Conservation (phyloP, 2,113 vertebrate species). For the Pangasianodon hypophthalmus region DNA sequence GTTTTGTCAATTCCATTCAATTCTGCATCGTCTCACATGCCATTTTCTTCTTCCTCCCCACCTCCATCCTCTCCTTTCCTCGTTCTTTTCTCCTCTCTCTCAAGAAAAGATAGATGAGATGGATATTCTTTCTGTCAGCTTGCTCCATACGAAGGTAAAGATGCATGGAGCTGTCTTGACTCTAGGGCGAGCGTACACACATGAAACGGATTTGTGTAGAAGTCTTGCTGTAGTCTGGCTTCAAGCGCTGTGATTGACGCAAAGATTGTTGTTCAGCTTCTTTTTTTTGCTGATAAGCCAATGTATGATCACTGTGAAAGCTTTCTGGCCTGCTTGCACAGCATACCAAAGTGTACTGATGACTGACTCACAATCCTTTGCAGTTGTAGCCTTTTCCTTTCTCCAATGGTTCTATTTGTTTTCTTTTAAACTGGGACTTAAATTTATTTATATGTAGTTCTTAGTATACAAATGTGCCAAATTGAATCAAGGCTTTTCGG, state of each 20-base stretch:
- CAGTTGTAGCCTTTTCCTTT: not conserved
- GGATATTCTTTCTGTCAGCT: slow-evolving; percentile 23
- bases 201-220: not conserved
- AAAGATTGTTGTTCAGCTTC: not conserved
- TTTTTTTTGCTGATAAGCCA: not conserved
- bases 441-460: not conserved
- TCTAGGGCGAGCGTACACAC: not conserved
- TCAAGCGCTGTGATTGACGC: not conserved
- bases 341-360: not conserved
- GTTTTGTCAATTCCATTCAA: slow-evolving; percentile 37
- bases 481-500: not conserved
- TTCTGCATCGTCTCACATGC: not conserved
- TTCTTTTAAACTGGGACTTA: not conserved
- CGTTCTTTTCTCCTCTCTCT: not conserved
- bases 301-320: not conserved
- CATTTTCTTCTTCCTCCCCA: not conserved
- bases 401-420: not conserved
- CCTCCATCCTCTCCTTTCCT: not conserved
- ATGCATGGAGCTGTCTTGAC: not conserved
- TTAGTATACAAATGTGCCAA: not conserved
- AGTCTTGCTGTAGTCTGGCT: not conserved
- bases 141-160: not conserved
- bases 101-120: slow-evolving; percentile 5
- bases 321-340: not conserved
- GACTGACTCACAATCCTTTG: not conserved